Percentiles rank a stretch among this genome's conserved stretches.
phyloP scores from a whole-genome alignment of 1,140 invertebrate genomes.

The Diorhabda carinulata region DNA sequence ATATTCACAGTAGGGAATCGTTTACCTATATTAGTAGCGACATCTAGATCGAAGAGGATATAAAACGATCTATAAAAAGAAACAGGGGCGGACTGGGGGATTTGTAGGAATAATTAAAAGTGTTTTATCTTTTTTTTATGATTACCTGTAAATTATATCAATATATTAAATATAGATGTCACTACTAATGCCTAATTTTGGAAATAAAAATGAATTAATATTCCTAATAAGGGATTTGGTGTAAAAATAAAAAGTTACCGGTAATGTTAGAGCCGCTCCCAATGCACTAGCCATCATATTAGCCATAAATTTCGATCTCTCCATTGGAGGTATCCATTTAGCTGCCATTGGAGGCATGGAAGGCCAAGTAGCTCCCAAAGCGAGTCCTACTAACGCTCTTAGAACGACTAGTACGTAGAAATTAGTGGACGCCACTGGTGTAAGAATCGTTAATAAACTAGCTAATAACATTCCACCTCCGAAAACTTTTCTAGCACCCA shows the following conservation, averaged over 20 bases:
- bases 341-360: constrained; percentile 85
- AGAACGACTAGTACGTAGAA: constrained; percentile 60
- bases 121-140: too few species aligned
- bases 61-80: too few species aligned
- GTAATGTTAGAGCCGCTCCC: constrained; percentile 79
- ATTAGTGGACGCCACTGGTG: constrained; percentile 67
- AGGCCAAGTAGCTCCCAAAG: constrained; percentile 84
- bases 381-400: constrained; percentile 67
- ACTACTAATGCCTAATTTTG: too few species aligned
- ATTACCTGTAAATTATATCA: too few species aligned
- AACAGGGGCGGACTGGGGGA: too few species aligned
- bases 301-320: constrained; percentile 81
- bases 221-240: too few species aligned
- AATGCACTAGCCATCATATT: constrained; percentile 85
- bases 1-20: background rate
- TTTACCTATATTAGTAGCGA: too few species aligned
- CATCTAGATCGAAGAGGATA: too few species aligned
- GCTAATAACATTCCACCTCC: constrained; percentile 80
- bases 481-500: constrained; percentile 79
- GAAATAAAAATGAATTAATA: too few species aligned
- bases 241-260: constrained; percentile 39
- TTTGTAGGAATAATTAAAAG: too few species aligned
- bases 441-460: constrained; percentile 75
- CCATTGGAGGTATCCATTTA: constrained; percentile 86
- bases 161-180: too few species aligned